These are phyloP conservation scores for Yasuhikotakia modesta DNA, from an alignment of 2,797 vertebrate species.

Conservation along the genomic window DNA sequence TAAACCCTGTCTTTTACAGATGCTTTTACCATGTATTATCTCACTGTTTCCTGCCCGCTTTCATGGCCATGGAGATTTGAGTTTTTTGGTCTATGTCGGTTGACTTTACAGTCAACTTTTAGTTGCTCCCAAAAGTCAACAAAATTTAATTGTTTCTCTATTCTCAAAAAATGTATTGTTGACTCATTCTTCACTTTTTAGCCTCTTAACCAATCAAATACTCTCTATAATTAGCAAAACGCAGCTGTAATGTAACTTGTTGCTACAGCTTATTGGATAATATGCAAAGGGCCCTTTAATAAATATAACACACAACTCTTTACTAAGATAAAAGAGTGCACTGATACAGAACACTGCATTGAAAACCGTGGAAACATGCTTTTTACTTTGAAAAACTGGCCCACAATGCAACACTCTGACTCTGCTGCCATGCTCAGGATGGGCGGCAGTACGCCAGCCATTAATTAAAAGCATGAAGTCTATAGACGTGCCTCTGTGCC, in stretches of 20 bases:
- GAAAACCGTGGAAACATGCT: neutral
- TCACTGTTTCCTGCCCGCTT: constrained; percentile 5
- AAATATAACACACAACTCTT: no score
- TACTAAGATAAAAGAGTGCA: neutral
- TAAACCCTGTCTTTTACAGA: constrained; percentile 57
- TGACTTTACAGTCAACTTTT: neutral
- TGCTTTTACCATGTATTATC: constrained; percentile 44
- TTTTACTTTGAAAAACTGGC: neutral
- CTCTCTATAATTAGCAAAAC: no score
- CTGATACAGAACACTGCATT: neutral
- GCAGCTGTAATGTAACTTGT: no score
- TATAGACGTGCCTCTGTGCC: constrained; percentile 65
- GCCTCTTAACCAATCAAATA: no score
- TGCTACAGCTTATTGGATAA: no score
- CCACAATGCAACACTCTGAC: neutral
- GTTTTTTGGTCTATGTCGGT: neutral
- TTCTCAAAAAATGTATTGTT: neutral
- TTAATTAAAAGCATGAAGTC: constrained; percentile 78
- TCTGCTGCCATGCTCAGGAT: constrained; percentile 8
- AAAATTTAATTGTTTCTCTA: neutral
- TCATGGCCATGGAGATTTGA: neutral
- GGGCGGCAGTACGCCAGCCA: constrained; percentile 53
- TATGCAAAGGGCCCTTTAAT: neutral
- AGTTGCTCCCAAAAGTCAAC: neutral
- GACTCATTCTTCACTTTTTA: neutral